A percentile compares a stretch with the other conserved stretches of the same genome.
Conservation (phyloP, 1,140 invertebrate genomes). For the Drosophila ercepeae region DNA sequence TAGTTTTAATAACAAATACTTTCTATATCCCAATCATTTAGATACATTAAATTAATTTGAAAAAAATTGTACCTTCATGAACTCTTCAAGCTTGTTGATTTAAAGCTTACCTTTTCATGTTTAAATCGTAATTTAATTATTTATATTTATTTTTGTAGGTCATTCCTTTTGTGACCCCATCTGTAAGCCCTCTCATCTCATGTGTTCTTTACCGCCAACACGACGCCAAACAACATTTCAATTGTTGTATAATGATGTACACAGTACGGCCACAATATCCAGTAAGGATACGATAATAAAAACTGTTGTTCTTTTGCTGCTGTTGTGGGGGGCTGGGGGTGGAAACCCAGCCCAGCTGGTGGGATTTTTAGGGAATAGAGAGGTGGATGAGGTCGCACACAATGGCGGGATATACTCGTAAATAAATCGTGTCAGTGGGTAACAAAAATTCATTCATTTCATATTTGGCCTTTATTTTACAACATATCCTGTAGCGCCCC, state of each 20-base stretch:
- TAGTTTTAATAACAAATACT: too few relatives aligned
- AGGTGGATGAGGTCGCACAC: constrained; percentile 41
- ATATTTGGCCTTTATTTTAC: constrained; percentile 66
- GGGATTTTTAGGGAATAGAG: constrained; percentile 25
- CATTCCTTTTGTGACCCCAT: background rate
- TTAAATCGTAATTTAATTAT: background rate
- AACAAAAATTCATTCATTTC: constrained; percentile 82
- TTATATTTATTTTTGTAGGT: background rate
- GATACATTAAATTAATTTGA: too few relatives aligned
- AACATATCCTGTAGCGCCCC: constrained; percentile 12
- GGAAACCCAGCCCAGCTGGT: background rate
- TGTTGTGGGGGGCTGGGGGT: too few relatives aligned
- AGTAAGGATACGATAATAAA: constrained; percentile 68
- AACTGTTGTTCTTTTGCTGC: constrained; percentile 72
- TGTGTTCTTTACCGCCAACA: constrained; percentile 43
- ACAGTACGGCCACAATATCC: constrained; percentile 60
- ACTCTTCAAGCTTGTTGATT: too few relatives aligned
- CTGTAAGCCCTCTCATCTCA: constrained; percentile 26
- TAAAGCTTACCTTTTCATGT: too few relatives aligned
- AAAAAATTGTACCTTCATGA: too few relatives aligned
- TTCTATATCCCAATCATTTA: too few relatives aligned
- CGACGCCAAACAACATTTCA: constrained; percentile 78
- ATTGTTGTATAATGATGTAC: constrained; percentile 81
- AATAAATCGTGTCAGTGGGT: constrained; percentile 82
- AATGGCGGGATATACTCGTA: constrained; percentile 75